Evolutionary conservation across 2,113 vertebrate species (phyloP), one percentile per base, ranked within the genome.

Genomic region (Stomatorhinus ivindoensis): DNA sequence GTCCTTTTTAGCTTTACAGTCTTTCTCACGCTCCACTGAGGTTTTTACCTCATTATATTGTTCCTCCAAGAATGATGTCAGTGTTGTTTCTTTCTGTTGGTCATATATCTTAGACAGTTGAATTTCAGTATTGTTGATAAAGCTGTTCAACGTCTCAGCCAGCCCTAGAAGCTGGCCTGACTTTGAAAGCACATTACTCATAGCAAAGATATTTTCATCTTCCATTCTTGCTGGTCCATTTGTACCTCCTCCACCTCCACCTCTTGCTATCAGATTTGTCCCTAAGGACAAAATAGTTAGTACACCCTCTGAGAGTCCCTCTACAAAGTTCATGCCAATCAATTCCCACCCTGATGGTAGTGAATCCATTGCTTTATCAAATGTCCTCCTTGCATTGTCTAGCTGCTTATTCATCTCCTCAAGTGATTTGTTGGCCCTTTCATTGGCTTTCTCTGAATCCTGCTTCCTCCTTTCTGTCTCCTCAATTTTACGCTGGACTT

Each of bases 311-410:
- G 47, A 42, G 0, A 92, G 0, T 1, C 88, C 90, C 55, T 55
- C 53, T 47, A 87, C 91, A 15, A 92, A 0, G 27, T 93, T 88
- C 91, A 93, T 91, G 19, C 88, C 91, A 0, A 93, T 31, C 1
- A 53, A 48, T 39, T 90, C 42, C 91, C 92, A 93, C 8, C 21
- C 53, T 1, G 53, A 58, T 58, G 53, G 53, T 3, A 58, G 53
- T 58, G 53, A 58, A 58, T 58, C 1, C 53, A 58, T 58, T 58
- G 53, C 53, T 58, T 58, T 58, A 58, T 58, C 53, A 58, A 58
- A 58, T 11, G 5, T 58, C 21, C 1, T 58, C 21, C 2, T 10
- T 58, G 53, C 21, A 1, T 58, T 6, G 24, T 24, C 53, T 58
- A 58, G 53, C 2, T 24, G 21, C 21, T 58, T 58, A 58, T 24